Evolutionary conservation across 2,113 vertebrate genomes (phyloP).

Genomic region (Zapus hudsonius): DNA sequence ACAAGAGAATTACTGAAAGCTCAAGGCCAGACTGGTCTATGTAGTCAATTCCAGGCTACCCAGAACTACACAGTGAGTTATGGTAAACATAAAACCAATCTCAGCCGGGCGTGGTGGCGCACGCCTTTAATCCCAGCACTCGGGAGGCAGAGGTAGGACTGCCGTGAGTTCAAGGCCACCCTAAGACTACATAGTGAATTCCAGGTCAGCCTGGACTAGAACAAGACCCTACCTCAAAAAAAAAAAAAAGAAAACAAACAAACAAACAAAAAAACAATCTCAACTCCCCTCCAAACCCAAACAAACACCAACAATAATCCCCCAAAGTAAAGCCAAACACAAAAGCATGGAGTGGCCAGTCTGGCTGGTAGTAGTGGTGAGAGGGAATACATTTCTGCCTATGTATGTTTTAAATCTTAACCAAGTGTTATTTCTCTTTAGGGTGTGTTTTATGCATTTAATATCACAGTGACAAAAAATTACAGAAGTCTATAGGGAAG

Average conservation of each 20-base stretch:
- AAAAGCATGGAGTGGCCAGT: background rate
- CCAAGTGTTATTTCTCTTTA: conserved; percentile 10
- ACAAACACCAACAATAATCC: background rate
- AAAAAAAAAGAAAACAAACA: too few relatives aligned
- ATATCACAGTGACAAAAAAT: background rate
- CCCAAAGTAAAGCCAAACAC: background rate
- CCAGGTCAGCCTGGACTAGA: background rate
- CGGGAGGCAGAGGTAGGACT: background rate
- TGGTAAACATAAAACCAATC: too few relatives aligned
- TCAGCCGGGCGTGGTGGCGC: background rate
- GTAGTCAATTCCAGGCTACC: too few relatives aligned
- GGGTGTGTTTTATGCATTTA: conserved; percentile 27
- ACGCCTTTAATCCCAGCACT: background rate
- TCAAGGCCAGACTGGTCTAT: background rate
- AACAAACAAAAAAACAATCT: too few relatives aligned
- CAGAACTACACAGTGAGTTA: background rate
- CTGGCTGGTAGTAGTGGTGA: background rate
- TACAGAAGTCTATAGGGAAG: background rate
- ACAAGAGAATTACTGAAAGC: background rate
- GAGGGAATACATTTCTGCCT: background rate
- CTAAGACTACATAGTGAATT: too few relatives aligned
- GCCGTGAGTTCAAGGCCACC: background rate
- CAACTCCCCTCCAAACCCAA: background rate
- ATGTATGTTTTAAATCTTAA: background rate
- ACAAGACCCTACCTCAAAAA: background rate